Percentiles rank a stretch among this genome's conserved stretches.
These are phyloP conservation scores for Thunnus maccoyii DNA, from an alignment of 2,113 vertebrate species.

Conservation along the genomic window DNA sequence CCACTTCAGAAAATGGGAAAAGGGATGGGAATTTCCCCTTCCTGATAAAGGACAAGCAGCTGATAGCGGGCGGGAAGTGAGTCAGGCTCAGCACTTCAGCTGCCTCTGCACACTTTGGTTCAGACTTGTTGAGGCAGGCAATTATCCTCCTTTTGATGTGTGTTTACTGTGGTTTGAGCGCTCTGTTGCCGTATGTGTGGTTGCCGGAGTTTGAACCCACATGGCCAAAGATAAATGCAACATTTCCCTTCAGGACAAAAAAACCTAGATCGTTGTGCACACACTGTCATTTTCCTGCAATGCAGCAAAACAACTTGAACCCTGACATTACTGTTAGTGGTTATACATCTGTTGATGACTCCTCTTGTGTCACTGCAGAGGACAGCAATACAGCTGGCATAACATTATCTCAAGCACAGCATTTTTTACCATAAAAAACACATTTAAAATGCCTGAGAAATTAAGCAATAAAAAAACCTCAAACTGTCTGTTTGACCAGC, in stretches of 20 bases:
- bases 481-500: not conserved
- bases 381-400: not conserved
- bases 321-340: slow-evolving; percentile 28
- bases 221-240: slow-evolving; percentile 38
- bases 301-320: slow-evolving; percentile 33
- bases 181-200: not conserved
- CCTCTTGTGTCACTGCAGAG: slow-evolving; percentile 5
- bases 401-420: not conserved
- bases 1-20: slow-evolving; percentile 16
- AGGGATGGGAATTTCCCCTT: slow-evolving; percentile 73
- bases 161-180: slow-evolving; percentile 42
- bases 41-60: slow-evolving; percentile 62
- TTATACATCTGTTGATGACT: slow-evolving; percentile 51
- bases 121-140: slow-evolving; percentile 75
- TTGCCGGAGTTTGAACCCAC: slow-evolving; percentile 40
- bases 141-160: slow-evolving; percentile 57
- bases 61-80: slow-evolving; percentile 77
- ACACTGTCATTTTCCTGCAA: slow-evolving; percentile 55
- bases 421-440: not conserved
- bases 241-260: slow-evolving; percentile 36
- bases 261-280: slow-evolving; percentile 5
- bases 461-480: not conserved
- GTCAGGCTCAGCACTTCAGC: slow-evolving; percentile 73
- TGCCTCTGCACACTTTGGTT: slow-evolving; percentile 56
- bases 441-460: slow-evolving; percentile 12